Evolutionary conservation across 2,113 vertebrate species (phyloP).

Genomic region (Heloderma charlesbogerti): DNA sequence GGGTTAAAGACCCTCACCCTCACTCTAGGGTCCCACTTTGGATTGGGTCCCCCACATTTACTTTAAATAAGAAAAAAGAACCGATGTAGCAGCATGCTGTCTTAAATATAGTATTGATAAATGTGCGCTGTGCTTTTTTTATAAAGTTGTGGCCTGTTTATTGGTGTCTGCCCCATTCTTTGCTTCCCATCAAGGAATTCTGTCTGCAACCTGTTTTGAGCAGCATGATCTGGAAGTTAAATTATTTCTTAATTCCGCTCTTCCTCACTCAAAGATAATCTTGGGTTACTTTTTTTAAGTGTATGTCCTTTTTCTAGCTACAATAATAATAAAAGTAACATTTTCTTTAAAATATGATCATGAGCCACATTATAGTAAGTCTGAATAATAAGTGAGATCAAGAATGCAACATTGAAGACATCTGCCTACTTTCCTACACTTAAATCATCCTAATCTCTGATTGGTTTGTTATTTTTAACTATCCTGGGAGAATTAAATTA

Average conservation of each 20-base stretch:
- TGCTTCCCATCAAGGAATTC: not conserved
- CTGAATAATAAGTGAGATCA: not conserved
- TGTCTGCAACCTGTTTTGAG: not conserved
- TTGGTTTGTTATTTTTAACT: conserved; percentile 38
- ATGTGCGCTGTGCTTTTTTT: too few relatives aligned
- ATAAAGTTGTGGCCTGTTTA: too few relatives aligned
- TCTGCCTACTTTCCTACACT: not conserved
- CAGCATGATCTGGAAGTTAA: not conserved
- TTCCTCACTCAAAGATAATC: not conserved
- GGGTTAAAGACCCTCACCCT: too few relatives aligned
- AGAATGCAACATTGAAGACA: not conserved
- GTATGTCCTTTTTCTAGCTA: not conserved
- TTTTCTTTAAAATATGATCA: too few relatives aligned
- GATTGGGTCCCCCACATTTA: too few relatives aligned
- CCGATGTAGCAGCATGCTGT: too few relatives aligned
- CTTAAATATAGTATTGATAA: too few relatives aligned
- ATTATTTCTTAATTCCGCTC: not conserved
- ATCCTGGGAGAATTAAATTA: conserved; percentile 7
- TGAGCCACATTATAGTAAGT: not conserved
- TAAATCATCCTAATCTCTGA: conserved; percentile 1
- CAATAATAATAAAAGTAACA: not conserved
- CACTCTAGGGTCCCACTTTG: too few relatives aligned
- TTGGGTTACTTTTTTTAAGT: not conserved
- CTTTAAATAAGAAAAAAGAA: too few relatives aligned
- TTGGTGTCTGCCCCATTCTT: too few relatives aligned